A percentile compares a stretch with the other conserved stretches of the same genome.
Conservation (phyloP, 1,140 invertebrate genomes). For the Coelopa frigida region DNA sequence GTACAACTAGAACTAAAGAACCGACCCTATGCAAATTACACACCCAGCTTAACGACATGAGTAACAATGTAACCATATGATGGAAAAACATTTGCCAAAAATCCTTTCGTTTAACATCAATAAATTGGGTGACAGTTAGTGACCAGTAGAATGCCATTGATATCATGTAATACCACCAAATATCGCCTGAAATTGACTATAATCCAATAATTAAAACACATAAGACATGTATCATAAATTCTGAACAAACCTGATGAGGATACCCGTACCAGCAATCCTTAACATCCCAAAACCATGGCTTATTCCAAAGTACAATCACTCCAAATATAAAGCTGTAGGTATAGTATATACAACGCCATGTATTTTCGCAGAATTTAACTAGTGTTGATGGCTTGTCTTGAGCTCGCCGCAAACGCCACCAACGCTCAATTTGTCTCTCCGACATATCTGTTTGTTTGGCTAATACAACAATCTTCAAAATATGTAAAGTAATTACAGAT, state of each 20-base stretch:
- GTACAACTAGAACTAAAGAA: conserved; percentile 81
- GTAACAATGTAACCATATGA: conserved; percentile 83
- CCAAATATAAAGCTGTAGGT: conserved; percentile 77
- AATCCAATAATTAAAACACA: background rate
- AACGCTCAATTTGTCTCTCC: conserved; percentile 84
- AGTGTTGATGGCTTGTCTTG: conserved; percentile 82
- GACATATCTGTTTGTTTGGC: conserved; percentile 81
- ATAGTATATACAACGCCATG: conserved; percentile 88
- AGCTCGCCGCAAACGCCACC: conserved; percentile 72
- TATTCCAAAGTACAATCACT: conserved; percentile 78
- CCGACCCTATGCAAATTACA: conserved; percentile 90
- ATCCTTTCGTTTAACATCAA: conserved; percentile 88
- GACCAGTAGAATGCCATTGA: conserved; percentile 95
- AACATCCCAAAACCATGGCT: conserved; percentile 91
- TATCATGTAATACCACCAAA: conserved; percentile 96
- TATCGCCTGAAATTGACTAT: conserved; percentile 60
- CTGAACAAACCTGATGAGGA: conserved; percentile 52
- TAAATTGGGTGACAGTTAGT: conserved; percentile 85
- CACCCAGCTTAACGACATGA: conserved; percentile 89
- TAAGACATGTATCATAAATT: conserved; percentile 11
- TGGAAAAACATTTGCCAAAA: conserved; percentile 99
- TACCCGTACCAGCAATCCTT: conserved; percentile 83
- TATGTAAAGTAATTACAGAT: conserved; percentile 6
- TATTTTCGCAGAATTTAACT: conserved; percentile 87
- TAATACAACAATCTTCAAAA: conserved; percentile 60